Percentiles rank a stretch among this genome's conserved stretches.
These are phyloP conservation scores for Plagodis pulveraria DNA, from an alignment of 2,888 invertebrate genomes.

Conservation along the genomic window DNA sequence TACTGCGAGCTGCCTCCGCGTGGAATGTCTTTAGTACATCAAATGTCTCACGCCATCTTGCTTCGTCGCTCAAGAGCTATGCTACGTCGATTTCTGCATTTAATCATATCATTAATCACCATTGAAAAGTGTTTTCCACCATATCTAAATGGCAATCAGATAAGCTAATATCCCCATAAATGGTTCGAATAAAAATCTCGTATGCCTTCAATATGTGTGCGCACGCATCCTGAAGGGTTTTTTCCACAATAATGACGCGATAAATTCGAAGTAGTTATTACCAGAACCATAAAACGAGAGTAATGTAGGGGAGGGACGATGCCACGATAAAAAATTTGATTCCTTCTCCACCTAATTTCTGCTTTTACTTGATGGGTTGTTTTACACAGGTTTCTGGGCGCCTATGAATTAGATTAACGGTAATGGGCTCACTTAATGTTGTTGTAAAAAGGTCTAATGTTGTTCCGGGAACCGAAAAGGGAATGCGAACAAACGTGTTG, in stretches of 20 bases:
- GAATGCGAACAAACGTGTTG: conserved; percentile 12
- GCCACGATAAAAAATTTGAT: conserved; percentile 56
- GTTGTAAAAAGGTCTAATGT: conserved; percentile 30
- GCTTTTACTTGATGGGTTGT: conserved; percentile 51
- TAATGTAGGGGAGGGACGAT: conserved; percentile 48
- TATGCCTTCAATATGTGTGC: conserved; percentile 32
- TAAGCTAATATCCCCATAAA: conserved; percentile 13
- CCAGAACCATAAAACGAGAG: conserved; percentile 48
- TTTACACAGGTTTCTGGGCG: conserved; percentile 41
- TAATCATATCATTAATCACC: too few species aligned
- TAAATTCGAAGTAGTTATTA: conserved; percentile 51
- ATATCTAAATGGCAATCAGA: too few species aligned
- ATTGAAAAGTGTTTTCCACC: too few species aligned
- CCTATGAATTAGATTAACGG: conserved; percentile 36
- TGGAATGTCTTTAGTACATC: conserved; percentile 48
- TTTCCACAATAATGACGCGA: conserved; percentile 50
- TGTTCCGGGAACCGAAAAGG: conserved; percentile 14
- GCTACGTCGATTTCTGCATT: conserved; percentile 18
- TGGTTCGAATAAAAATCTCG: conserved; percentile 13
- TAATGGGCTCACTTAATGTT: conserved; percentile 30
- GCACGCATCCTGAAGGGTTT: conserved; percentile 43
- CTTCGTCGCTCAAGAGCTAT: conserved; percentile 36
- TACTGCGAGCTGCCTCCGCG: conserved; percentile 49
- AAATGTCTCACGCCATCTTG: conserved; percentile 47
- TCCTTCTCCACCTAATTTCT: conserved; percentile 50